phyloP scores from a whole-genome alignment of 2,113 vertebrate species.

The Pollachius pollachius region DNA sequence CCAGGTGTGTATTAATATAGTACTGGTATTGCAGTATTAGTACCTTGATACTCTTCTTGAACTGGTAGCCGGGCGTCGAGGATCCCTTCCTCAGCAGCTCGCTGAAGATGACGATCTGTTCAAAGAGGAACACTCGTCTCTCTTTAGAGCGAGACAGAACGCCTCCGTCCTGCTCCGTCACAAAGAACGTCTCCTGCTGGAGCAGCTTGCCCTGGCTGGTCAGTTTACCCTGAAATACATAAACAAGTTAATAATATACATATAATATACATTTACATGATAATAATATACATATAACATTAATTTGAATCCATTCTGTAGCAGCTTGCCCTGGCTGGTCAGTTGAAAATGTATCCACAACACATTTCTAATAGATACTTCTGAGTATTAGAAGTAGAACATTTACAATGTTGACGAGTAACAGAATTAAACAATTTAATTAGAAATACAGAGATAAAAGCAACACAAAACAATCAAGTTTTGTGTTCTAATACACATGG shows the following conservation, averaged over 20 bases:
- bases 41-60: slow-evolving; percentile 97
- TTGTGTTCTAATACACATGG: too few species aligned
- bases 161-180: slow-evolving; percentile 90
- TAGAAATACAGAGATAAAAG: too few species aligned
- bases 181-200: slow-evolving; percentile 97
- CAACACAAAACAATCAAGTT: too few species aligned
- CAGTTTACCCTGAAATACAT: slow-evolving; percentile 84
- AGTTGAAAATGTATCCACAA: too few species aligned
- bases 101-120: slow-evolving; percentile 98
- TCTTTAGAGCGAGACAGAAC: slow-evolving; percentile 93
- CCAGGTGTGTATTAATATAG: slow-evolving; percentile 69
- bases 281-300: background rate
- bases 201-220: slow-evolving; percentile 94
- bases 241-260: background rate
- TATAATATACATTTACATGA: background rate
- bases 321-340: too few species aligned
- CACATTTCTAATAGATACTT: too few species aligned
- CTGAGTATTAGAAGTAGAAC: too few species aligned
- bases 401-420: too few species aligned
- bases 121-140: slow-evolving; percentile 94
- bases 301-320: background rate
- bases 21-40: background rate
- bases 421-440: too few species aligned
- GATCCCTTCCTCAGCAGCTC: slow-evolving; percentile 96
- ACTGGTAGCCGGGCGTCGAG: slow-evolving; percentile 92